Base-by-base conservation (phyloP, 2,888 invertebrate species). In the Folsomia manolachei region DNA sequence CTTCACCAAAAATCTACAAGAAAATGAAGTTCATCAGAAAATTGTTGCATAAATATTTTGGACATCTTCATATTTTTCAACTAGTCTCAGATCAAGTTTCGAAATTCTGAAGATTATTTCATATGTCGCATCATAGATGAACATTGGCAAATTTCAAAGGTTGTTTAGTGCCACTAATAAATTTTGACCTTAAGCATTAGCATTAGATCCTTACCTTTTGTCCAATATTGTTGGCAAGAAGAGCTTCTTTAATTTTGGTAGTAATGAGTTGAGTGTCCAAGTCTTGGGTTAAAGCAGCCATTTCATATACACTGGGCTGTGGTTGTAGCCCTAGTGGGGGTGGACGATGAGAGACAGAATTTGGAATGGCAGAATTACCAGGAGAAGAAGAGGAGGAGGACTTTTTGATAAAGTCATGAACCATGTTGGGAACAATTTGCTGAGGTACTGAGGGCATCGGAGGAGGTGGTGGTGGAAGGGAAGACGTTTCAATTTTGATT, bases 251-350 rank as follows among this genome's bases (percentile, higher is more conserved):
- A 83, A 97, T 97, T 84, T 95, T 94, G 9, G 95, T 95, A 1
- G 97, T 97, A 81, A 97, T 95, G 23, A 92, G 90, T 83, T 97
- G 95, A 1, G 98, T 98, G 85, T 98, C 97, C 77, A 98, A 88
- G 84, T 97, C 97, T 82, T 95, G 95, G 11, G 97, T 97, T 61
- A 97, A 87, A 2, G 97, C 97, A 0, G 97, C 96, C 92, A 97
- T 95, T 85, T 97, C 97, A 84, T 97, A 95, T 19, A 97, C 96
- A 81, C 95, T 95, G n/a, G 95, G 94, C 53, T 94, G 93, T 85
- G 79, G 79, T 26, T 79, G 79, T 26, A 79, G 71, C 26, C 80
- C 78, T 63, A 75, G 66, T 63, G 77, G 78, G 23, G 75, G 75
- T 63, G 73, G 66, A 63, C 79, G 71, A 11, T 70, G 71, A 62